phyloP scores from a whole-genome alignment of 53 echinoderm and acorn worm genomes.

The Zoroaster sp. region DNA sequence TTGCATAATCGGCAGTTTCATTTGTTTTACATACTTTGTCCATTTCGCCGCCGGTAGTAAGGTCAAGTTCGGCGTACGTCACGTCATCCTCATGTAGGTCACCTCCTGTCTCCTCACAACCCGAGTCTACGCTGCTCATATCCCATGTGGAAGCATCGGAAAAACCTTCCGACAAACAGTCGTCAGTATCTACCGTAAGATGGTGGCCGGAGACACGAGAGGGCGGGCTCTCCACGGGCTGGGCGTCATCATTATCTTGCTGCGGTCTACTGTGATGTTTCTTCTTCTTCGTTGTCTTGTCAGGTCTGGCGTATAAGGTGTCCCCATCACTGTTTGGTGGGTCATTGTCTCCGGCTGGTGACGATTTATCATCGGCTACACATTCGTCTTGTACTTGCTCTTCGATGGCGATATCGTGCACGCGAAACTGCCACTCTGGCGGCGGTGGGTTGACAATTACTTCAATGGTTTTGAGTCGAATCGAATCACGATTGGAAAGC shows the following conservation, averaged over 20 bases:
- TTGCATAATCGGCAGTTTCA: slow-evolving; percentile 16
- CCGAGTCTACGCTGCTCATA: slow-evolving; percentile 48
- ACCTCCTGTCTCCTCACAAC: slow-evolving; percentile 4
- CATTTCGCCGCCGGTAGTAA: not conserved
- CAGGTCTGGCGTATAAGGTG: not conserved
- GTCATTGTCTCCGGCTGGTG: not conserved
- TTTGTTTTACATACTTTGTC: not conserved
- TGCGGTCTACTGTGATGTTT: not conserved
- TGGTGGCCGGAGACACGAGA: slow-evolving; percentile 3
- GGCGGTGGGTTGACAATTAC: slow-evolving; percentile 87
- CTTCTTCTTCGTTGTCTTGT: slow-evolving; percentile 14
- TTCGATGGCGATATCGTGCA: slow-evolving; percentile 63
- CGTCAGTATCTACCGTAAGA: slow-evolving; percentile 4
- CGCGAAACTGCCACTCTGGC: slow-evolving; percentile 78
- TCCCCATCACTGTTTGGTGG: not conserved
- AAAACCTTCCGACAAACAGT: not conserved
- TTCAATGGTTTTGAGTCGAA: slow-evolving; percentile 73
- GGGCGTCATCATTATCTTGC: not conserved
- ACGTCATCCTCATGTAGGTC: not conserved
- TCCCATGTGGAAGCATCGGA: slow-evolving; percentile 47
- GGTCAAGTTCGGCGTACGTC: slow-evolving; percentile 27
- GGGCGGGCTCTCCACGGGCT: not conserved
- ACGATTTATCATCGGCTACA: not conserved
- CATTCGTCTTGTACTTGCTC: not conserved
- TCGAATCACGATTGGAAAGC: not conserved